These are phyloP conservation scores for Andrena marginata DNA, from an alignment of 2,888 invertebrate species.

Conservation along the genomic window DNA sequence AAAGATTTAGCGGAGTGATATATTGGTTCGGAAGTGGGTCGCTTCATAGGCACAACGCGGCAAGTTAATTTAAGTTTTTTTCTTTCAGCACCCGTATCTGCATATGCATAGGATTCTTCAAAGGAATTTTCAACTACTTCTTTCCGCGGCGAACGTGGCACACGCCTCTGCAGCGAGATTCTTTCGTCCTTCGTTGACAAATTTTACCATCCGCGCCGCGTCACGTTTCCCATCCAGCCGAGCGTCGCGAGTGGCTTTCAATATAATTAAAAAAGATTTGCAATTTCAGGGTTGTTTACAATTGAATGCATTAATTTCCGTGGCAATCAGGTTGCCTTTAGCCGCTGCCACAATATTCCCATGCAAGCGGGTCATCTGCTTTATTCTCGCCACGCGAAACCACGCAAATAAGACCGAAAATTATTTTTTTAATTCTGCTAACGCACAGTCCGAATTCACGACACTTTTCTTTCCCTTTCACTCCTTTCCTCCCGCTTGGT, in stretches of 20 bases:
- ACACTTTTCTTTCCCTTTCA: not conserved
- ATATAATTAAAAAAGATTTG: constrained; percentile 36
- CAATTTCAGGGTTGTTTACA: constrained; percentile 29
- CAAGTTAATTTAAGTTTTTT: constrained; percentile 17
- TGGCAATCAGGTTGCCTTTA: constrained; percentile 9
- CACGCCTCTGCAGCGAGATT: not conserved
- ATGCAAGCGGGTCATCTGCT: not conserved
- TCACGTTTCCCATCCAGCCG: not conserved
- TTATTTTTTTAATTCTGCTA: constrained; percentile 46
- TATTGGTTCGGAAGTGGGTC: not conserved
- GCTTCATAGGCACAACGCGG: too few relatives aligned
- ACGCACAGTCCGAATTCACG: constrained; percentile 10
- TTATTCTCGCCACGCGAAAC: not conserved
- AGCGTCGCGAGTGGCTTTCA: constrained; percentile 19
- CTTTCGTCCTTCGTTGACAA: constrained; percentile 4
- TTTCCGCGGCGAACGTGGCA: too few relatives aligned
- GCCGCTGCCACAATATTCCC: constrained; percentile 13
- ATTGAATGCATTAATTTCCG: constrained; percentile 46
- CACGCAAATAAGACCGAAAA: constrained; percentile 1
- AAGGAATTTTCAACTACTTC: constrained; percentile 8
- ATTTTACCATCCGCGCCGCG: not conserved
- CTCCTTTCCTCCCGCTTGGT: not conserved
- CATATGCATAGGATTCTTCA: constrained; percentile 7
- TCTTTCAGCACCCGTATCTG: not conserved
- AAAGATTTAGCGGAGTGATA: not conserved